Evolutionary conservation across 2,888 invertebrate genomes (phyloP), one percentile per base, ranked within the genome.

Genomic region (Anodontia alba): DNA sequence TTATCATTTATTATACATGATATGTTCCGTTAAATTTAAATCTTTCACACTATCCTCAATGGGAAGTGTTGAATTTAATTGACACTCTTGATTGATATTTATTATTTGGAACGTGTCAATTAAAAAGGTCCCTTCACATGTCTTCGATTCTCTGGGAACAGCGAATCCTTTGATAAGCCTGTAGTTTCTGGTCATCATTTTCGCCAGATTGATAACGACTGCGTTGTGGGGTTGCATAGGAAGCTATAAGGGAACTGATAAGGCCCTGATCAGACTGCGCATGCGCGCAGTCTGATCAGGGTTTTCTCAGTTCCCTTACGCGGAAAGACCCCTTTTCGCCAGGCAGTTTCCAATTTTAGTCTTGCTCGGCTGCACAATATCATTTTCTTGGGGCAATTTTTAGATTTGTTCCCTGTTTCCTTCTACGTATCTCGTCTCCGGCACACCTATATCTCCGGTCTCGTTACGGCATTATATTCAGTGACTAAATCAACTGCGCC

Each of bases 1-100:
- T 62, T 62, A 23, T 33, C 62, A 33, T 7, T 1, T 33, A 33
- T 33, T 62, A 33, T 33, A 62, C 23, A 20, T n/a, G 17, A 33
- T 62, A 20, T 62, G 23, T 62, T 62, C 62, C 33, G 26, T 62
- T 62, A 33, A 62, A 33, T 33, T 33, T 62, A 62, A 62, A 33
- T 17, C 17, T 31, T 62, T 62, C 20, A 20, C 62, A 62, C 62
- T 33, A 3, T 62, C 33, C 17, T 62, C 1, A 3, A 33, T 62
- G 33, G 62, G 62, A 62, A 62, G 62, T 62, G 62, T 33, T 62
- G 62, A 33, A 33, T 62, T 62, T 62, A 62, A 62, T 62, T 62
- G 62, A 62, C 62, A 62, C 5, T 62, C 33, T 1, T 62, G 62
- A 62, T 62, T 62, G 62, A 62, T 62, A 33, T 62, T 33, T 62